Conservation (phyloP, 2,888 invertebrate genomes). For the Notodonta ziczac region DNA sequence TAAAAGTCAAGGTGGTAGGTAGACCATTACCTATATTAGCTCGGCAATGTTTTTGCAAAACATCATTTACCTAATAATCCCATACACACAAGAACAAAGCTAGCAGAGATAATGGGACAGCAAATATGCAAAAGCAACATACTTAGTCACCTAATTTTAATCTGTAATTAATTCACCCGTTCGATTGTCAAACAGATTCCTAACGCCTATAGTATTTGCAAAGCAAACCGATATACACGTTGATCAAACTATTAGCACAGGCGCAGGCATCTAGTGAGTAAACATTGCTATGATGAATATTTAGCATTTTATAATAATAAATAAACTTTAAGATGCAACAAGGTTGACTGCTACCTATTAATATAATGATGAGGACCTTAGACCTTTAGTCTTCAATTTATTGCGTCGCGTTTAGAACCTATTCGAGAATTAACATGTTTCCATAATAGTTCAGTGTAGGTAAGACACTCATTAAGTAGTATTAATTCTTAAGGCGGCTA, state of each 20-base stretch:
- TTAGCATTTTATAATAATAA: neutral
- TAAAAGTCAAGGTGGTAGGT: no score
- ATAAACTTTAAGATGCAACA: slow-evolving; percentile 1
- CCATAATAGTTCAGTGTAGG: neutral
- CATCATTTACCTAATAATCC: neutral
- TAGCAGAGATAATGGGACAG: neutral
- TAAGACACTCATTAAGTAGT: neutral
- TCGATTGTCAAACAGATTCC: neutral
- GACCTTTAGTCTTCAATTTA: slow-evolving; percentile 4
- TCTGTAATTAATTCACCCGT: slow-evolving; percentile 1
- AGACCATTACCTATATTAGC: no score
- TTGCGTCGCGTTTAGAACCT: neutral
- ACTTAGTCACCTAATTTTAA: neutral
- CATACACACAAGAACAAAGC: neutral
- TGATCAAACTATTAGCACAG: slow-evolving; percentile 8
- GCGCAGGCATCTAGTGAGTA: neutral
- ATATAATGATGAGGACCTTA: neutral
- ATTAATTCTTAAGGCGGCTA: neutral
- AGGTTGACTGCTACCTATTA: neutral
- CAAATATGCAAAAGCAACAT: neutral
- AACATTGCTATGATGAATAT: slow-evolving; percentile 2
- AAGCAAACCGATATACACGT: slow-evolving; percentile 8
- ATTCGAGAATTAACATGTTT: neutral
- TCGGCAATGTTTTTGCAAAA: neutral
- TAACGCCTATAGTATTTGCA: slow-evolving; percentile 13